Base-by-base conservation (phyloP, 2,113 vertebrate species). In the Mastomys natalensis region DNA sequence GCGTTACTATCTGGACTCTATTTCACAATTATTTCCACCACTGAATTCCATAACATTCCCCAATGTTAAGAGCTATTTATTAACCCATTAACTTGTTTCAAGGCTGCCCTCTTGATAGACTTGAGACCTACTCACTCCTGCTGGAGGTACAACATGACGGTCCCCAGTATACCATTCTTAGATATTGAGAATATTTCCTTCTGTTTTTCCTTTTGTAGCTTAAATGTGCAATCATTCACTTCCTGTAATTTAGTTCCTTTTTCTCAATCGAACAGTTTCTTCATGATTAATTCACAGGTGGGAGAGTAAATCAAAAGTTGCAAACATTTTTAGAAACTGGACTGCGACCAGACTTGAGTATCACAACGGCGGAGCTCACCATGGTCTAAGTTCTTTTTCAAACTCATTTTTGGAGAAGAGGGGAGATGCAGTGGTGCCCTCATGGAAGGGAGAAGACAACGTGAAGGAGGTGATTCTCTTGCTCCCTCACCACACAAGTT, bases 221-320 rank as follows among this genome's bases (percentile, higher is more conserved):
- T 95, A 80, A 66, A 74, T 17, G 17, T n/a, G n/a, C 45, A 92
- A 72, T 2, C 5, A 85, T 43, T 51, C 93, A 64, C 51, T 80
- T 92, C 34, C 43, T 51, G 21, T 88, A 93, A 81, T 19, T 84
- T 0, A 51, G 91, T 15, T 37, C 96, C 73, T 55, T 21, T 92
- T 92, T 68, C 90, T 84, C 43, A 31, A 58, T 29, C 72, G 40
- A 82, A 89, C 76, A 34, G 78, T 72, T 95, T 87, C 68, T 93
- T 96, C 66, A 45, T 76, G 45, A 92, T 73, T 90, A 87, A 74
- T 72, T 93, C 34, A 73, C 91, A 84, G 43, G 16, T 88, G 16
- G 8, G 13, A 15, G n/a, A 90, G 77, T 45, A 16, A 94, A 62
- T 82, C 48, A 90, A 96, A 94, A 45, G 26, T 12, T 89, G 5